Evolutionary conservation across 2,888 invertebrate species (phyloP).

Genomic region (Lobophora halterata): DNA sequence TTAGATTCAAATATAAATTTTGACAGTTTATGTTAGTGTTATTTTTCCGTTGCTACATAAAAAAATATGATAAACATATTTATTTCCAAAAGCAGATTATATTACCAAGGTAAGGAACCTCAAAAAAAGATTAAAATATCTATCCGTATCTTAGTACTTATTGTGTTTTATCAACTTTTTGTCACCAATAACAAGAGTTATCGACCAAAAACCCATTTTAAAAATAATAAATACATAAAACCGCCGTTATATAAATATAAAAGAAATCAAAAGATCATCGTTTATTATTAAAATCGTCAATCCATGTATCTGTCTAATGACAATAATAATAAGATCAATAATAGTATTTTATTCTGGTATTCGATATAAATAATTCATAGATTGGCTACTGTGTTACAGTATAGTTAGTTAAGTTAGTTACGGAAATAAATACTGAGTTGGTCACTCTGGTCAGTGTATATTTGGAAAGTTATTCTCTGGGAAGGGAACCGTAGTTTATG

Average conservation of each 20-base stretch:
- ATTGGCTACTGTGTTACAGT: slow-evolving; percentile 52
- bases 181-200: too few relatives aligned
- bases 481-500: too few relatives aligned
- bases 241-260: slow-evolving; percentile 27
- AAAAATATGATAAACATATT: slow-evolving; percentile 12
- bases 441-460: neutral
- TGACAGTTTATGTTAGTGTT: slow-evolving; percentile 2
- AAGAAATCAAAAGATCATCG: slow-evolving; percentile 30
- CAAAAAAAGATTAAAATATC: too few relatives aligned
- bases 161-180: too few relatives aligned
- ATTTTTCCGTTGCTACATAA: too few relatives aligned
- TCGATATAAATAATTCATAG: slow-evolving; percentile 52
- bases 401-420: slow-evolving; percentile 5
- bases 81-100: slow-evolving; percentile 1
- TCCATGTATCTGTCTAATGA: slow-evolving; percentile 33
- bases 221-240: slow-evolving; percentile 28
- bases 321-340: slow-evolving; percentile 41
- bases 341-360: slow-evolving; percentile 48
- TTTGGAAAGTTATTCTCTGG: neutral
- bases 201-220: slow-evolving; percentile 24
- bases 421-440: neutral
- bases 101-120: too few relatives aligned
- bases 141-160: too few relatives aligned
- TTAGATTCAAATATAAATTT: too few relatives aligned
- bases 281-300: slow-evolving; percentile 39